These are phyloP conservation scores for Nemapogon koenigi DNA, from an alignment of 2,888 invertebrate genomes.

Conservation along the genomic window DNA sequence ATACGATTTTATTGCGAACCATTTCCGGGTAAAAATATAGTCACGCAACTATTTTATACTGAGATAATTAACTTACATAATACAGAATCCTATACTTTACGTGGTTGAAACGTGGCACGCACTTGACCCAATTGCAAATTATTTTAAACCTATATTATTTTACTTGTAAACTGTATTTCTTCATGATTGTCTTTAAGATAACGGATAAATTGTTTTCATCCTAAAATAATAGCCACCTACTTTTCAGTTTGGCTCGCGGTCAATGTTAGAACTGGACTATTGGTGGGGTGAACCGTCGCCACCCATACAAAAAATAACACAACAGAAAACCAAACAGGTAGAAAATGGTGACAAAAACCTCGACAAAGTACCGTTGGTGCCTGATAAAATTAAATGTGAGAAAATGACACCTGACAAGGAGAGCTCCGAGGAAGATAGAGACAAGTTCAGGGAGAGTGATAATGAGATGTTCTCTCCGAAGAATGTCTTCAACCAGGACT, in stretches of 20 bases:
- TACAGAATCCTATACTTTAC: too few relatives aligned
- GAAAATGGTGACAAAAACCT: slow-evolving; percentile 11
- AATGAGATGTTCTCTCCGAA: slow-evolving; percentile 48
- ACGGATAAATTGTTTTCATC: too few relatives aligned
- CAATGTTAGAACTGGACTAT: slow-evolving; percentile 78
- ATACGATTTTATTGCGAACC: too few relatives aligned
- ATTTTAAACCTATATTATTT: too few relatives aligned
- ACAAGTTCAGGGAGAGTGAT: slow-evolving; percentile 33
- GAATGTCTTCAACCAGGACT: slow-evolving; percentile 44
- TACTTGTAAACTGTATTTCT: too few relatives aligned
- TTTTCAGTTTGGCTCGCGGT: slow-evolving; percentile 73
- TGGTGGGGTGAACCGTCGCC: slow-evolving; percentile 72
- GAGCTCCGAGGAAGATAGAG: slow-evolving; percentile 36
- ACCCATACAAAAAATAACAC: slow-evolving; percentile 31
- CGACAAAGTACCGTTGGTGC: slow-evolving; percentile 20
- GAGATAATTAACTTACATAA: too few relatives aligned
- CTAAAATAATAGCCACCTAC: too few relatives aligned
- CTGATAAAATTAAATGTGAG: slow-evolving; percentile 8
- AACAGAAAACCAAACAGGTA: slow-evolving; percentile 19
- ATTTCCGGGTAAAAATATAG: too few relatives aligned
- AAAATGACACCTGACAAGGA: slow-evolving; percentile 34
- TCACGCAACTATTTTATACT: too few relatives aligned
- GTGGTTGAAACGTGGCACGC: too few relatives aligned
- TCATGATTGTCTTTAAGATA: too few relatives aligned
- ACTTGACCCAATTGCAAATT: too few relatives aligned